Conservation (phyloP, 2,113 vertebrate species). For the Engystomops pustulosus region DNA sequence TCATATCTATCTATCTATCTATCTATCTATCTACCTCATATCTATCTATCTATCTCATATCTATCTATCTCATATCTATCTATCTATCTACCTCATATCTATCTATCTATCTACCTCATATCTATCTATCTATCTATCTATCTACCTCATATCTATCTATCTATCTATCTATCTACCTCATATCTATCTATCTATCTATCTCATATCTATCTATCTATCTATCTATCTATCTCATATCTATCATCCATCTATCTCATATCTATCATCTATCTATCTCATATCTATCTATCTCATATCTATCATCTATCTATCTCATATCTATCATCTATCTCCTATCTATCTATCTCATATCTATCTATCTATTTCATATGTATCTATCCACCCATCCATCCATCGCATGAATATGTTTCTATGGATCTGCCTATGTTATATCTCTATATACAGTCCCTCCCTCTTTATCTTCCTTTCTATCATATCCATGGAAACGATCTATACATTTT, state of each 20-base stretch:
- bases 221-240: not conserved
- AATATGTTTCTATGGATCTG: too few species aligned
- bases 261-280: not conserved
- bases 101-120: not conserved
- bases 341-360: not conserved
- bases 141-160: not conserved
- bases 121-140: not conserved
- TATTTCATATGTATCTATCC: too few species aligned
- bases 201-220: slow-evolving; percentile 6
- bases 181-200: not conserved
- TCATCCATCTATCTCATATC: not conserved
- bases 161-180: not conserved
- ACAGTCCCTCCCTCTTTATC: too few species aligned
- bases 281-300: not conserved
- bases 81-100: too few species aligned
- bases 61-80: too few species aligned
- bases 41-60: not conserved
- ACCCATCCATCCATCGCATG: too few species aligned
- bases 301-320: not conserved
- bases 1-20: not conserved
- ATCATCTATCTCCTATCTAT: too few species aligned
- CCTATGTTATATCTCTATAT: too few species aligned
- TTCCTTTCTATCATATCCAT: too few species aligned
- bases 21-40: not conserved
- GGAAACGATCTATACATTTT: too few species aligned